Evolutionary conservation across 2,113 vertebrate species (phyloP), one percentile per base, ranked within the genome.

Genomic region (Perca schrenkii): DNA sequence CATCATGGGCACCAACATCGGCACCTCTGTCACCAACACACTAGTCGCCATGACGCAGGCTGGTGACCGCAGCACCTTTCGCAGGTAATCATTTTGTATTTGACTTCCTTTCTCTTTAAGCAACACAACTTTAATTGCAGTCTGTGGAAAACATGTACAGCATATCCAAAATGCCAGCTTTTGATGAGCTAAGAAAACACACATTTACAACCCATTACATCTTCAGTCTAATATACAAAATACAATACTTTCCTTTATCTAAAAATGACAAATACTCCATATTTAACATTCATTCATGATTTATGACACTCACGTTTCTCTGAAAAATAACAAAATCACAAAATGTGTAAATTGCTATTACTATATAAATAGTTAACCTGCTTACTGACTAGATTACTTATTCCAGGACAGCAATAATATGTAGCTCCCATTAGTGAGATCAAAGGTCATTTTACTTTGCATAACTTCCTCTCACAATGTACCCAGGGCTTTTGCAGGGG

Each of bases 1-100:
- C 70, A 96, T 99, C 79, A 99, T 99, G 98, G 98, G 98, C 19
- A 97, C 98, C 85, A 99, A 99, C 88, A 99, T 99, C 11, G 98
- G 98, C 52, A 99, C 98, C 12, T 99, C 98, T 0, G 96, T 99
- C 79, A 99, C 98, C 83, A 99, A 99, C 89, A 99, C 98, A 0
- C 88, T 99, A 0, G 97, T 99, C 25, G 98, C 98, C 0, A 95
- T 99, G 86, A 98, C 97, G 86, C 97, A 99, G 88, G 97, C 96
- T 0, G 97, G 97, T 16, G 97, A 99, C 76, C 95, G 98, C 79
- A 96, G 88, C 63, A 96, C 96, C 65, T 99, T 99, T 90, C 96
- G 97, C 93, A 98, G 98, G 97, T 99, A 94, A 85, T 14, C 8
- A 57, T 36, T 77, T 74, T 61, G 8, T 62, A 63, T 73, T 31